Conservation (phyloP, 2,888 invertebrate species). For the Brassicogethes aeneus region DNA sequence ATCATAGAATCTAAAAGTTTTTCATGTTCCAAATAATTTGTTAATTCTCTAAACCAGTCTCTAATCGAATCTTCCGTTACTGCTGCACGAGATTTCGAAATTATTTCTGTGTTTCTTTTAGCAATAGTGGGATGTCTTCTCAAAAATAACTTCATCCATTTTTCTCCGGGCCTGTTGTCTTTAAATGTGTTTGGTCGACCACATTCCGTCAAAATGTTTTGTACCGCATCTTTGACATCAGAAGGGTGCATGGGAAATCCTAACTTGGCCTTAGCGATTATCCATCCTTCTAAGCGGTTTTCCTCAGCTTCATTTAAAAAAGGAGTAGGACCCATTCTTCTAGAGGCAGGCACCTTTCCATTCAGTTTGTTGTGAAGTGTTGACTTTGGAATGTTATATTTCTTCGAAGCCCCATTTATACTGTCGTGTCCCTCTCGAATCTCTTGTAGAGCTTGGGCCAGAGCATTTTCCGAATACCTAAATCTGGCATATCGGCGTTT, state of each 20-base stretch:
- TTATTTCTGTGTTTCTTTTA: no score
- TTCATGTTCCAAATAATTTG: no score
- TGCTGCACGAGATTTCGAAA: no score
- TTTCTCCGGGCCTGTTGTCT: slow-evolving; percentile 1
- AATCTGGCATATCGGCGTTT: no score
- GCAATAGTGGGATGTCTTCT: no score
- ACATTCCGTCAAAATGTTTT: slow-evolving; percentile 1
- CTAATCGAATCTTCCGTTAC: no score
- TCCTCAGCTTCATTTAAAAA: slow-evolving; percentile 2
- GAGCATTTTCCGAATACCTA: no score
- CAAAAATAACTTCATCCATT: slow-evolving; percentile 2
- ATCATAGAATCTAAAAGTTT: no score
- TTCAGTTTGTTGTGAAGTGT: slow-evolving; percentile 11
- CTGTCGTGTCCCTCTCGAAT: slow-evolving; percentile 6
- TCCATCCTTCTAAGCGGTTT: slow-evolving; percentile 3
- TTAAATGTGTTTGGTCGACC: neutral
- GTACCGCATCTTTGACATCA: slow-evolving; percentile 2
- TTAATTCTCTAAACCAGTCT: no score
- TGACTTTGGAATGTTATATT: slow-evolving; percentile 12
- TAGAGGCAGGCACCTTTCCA: slow-evolving; percentile 5
- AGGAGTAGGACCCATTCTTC: slow-evolving; percentile 14
- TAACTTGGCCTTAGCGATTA: slow-evolving; percentile 2
- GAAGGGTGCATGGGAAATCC: slow-evolving; percentile 5
- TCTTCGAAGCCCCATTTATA: slow-evolving; percentile 5
- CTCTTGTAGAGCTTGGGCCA: no score